Base-by-base conservation (phyloP, 1,140 invertebrate genomes). In the Drosophila santomea region DNA sequence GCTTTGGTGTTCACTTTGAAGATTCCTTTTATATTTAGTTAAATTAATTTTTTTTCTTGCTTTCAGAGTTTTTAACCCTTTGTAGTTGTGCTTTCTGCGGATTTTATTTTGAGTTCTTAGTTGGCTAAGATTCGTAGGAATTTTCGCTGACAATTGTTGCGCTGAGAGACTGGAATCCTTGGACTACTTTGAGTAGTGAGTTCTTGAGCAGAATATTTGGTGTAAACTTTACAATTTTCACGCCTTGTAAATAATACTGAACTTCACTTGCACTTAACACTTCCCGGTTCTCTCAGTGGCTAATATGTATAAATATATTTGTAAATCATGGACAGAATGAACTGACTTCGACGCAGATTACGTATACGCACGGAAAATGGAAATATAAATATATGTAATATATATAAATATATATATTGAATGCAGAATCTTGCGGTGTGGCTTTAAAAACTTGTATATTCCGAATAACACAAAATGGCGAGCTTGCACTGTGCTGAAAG, bases 301-400 rank as follows among this genome's bases (percentile, higher is more conserved):
- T 71, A 48, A 47, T 68, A 25, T 71, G 41, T 71, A 71, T 72
- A 71, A 71, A 69, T 57, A 48, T 71, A 48, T 47, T 71, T 72
- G 64, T 72, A 72, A 71, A 72, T 71, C 68, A 72, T 72, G 68
- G 68, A 72, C 68, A 72, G 68, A 72, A 71, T 72, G 66, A 72
- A 72, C 68, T 72, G 68, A 72, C 67, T 72, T 58, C 52, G 68
- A 72, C 67, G 47, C 64, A 68, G 64, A 71, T 69, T 71, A 71
- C 68, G 68, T 71, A 71, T 71, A 71, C 68, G 68, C 68, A 71
- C 68, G 67, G 67, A 23, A 57, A 72, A 58, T 69, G 52, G 52
- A 58, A 71, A 69, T 69, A 68, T 64, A 36, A 44, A 61, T 43
- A 44, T 60, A 17, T 32, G 36, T 51, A 14, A 35, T 54, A 17